Conservation (phyloP, 2,888 invertebrate species). For the Spodoptera picta region DNA sequence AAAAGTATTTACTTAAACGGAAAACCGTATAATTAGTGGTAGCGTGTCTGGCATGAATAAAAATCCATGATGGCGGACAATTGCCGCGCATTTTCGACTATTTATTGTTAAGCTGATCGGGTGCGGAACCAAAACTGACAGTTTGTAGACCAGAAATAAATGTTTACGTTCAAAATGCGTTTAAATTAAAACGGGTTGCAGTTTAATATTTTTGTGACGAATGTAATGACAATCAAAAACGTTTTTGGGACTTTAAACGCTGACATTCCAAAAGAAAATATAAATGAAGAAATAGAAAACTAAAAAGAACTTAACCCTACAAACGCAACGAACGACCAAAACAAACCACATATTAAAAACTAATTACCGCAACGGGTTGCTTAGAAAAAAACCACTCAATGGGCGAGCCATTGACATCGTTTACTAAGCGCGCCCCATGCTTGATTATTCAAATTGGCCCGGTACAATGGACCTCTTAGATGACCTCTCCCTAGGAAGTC, state of each 20-base stretch:
- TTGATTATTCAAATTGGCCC: conserved; percentile 83
- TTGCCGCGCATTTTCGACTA: conserved; percentile 43
- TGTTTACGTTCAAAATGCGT: conserved; percentile 39
- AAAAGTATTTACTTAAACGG: conserved; percentile 38
- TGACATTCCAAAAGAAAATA: not conserved
- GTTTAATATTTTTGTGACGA: conserved; percentile 18
- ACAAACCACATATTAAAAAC: conserved; percentile 48
- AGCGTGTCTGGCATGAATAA: conserved; percentile 49
- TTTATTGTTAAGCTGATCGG: conserved; percentile 48
- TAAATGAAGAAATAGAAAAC: conserved; percentile 4
- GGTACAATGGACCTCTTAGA: conserved; percentile 70
- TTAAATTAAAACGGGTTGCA: conserved; percentile 36
- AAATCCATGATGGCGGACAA: conserved; percentile 47
- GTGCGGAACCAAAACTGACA: conserved; percentile 49
- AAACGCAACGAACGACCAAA: conserved; percentile 23
- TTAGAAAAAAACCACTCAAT: conserved; percentile 55
- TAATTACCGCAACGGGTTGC: conserved; percentile 51
- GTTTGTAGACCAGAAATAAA: conserved; percentile 55
- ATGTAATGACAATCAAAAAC: conserved; percentile 1
- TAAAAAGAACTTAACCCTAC: conserved; percentile 23
- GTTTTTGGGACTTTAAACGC: no score
- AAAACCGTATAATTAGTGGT: conserved; percentile 42
- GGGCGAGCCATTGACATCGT: conserved; percentile 70
- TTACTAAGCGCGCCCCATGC: conserved; percentile 74
- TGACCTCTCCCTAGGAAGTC: conserved; percentile 72